These are phyloP conservation scores for Tiliacea aurago DNA, from an alignment of 2,888 invertebrate genomes.

Conservation along the genomic window DNA sequence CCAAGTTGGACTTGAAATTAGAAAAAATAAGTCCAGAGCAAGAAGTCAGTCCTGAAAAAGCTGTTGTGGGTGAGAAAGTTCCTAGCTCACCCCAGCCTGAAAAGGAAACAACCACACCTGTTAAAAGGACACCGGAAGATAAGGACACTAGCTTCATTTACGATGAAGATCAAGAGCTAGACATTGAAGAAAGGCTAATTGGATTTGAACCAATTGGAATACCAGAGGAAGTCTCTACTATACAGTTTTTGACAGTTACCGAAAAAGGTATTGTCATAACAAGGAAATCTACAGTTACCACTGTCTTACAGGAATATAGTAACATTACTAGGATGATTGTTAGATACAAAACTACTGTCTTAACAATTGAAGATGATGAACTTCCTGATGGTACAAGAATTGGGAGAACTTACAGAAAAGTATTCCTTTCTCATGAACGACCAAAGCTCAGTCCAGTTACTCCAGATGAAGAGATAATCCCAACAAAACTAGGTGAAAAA, in stretches of 20 bases:
- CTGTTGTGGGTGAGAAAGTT: constrained; percentile 45
- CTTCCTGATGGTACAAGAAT: constrained; percentile 51
- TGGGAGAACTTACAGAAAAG: constrained; percentile 53
- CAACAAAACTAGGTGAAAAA: constrained; percentile 53
- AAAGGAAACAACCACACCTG: neutral
- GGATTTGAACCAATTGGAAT: constrained; percentile 60
- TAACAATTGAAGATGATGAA: constrained; percentile 64
- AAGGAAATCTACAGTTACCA: constrained; percentile 50
- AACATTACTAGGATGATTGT: constrained; percentile 49
- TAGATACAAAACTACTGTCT: constrained; percentile 60
- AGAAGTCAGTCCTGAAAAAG: constrained; percentile 17
- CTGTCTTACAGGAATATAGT: constrained; percentile 60
- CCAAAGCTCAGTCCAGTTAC: constrained; percentile 43
- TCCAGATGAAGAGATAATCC: constrained; percentile 46
- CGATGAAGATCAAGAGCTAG: constrained; percentile 59
- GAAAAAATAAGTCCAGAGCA: constrained; percentile 20
- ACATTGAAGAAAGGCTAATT: constrained; percentile 62
- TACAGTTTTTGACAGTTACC: constrained; percentile 33
- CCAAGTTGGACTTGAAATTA: constrained; percentile 8
- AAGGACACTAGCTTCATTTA: constrained; percentile 47
- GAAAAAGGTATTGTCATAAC: constrained; percentile 41
- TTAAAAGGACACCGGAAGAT: constrained; percentile 15
- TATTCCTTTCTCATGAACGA: constrained; percentile 51
- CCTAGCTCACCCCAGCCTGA: neutral
- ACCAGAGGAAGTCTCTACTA: constrained; percentile 49